phyloP scores from a whole-genome alignment of 2,888 invertebrate genomes.

The Watsonalla binaria region DNA sequence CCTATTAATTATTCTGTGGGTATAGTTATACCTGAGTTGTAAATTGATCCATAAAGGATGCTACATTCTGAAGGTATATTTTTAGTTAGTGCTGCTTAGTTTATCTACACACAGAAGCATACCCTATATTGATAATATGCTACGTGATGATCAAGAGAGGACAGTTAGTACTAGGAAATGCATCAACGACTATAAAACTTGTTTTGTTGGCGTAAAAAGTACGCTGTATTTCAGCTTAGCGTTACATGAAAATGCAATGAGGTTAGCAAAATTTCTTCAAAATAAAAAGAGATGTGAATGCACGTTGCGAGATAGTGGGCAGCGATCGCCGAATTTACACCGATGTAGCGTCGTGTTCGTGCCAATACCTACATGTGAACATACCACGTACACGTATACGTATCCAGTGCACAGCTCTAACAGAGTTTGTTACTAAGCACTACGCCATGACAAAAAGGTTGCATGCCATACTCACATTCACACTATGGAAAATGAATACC shows the following conservation, averaged over 20 bases:
- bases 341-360: slow-evolving; percentile 27
- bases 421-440: slow-evolving; percentile 30
- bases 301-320: slow-evolving; percentile 22
- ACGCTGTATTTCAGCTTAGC: background rate
- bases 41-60: no score
- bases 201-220: background rate
- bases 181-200: no score
- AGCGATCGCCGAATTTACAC: slow-evolving; percentile 38
- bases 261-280: background rate
- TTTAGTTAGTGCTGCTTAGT: no score
- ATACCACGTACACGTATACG: background rate
- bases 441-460: slow-evolving; percentile 16
- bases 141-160: no score
- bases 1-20: no score
- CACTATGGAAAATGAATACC: background rate
- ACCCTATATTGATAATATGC: no score
- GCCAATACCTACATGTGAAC: slow-evolving; percentile 29
- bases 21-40: no score
- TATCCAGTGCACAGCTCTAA: slow-evolving; percentile 5
- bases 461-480: background rate
- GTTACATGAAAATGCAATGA: background rate
- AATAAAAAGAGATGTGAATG: background rate
- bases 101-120: no score
- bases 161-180: no score
- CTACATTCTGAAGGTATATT: no score